Conservation (phyloP, 2,113 vertebrate species). For the Coptodon bakossiorum region DNA sequence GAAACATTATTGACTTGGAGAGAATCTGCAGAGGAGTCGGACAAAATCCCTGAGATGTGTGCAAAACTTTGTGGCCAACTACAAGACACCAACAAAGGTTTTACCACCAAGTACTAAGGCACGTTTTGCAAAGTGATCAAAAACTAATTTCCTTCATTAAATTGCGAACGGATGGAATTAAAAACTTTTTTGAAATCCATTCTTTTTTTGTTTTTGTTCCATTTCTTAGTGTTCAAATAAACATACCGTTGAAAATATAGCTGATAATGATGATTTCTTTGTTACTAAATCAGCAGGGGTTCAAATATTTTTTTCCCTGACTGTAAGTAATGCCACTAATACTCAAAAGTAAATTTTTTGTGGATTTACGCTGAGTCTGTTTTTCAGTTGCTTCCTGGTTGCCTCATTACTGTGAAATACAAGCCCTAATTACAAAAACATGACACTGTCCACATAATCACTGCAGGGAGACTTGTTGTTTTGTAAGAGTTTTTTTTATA, state of each 20-base stretch:
- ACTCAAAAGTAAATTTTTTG: not conserved
- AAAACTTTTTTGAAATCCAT: rapidly evolving
- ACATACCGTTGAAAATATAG: rapidly evolving
- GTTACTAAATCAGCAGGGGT: not conserved
- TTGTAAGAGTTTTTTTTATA: not conserved
- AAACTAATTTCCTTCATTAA: not conserved
- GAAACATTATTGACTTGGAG: not conserved
- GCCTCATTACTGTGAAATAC: not conserved
- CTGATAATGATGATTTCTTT: not conserved
- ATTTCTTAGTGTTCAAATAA: not conserved
- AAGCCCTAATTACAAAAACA: not conserved
- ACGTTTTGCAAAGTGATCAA: not conserved
- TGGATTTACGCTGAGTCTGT: not conserved
- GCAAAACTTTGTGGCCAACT: not conserved
- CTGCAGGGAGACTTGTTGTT: not conserved
- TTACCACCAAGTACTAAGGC: not conserved
- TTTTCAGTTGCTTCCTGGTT: not conserved
- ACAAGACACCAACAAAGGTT: not conserved
- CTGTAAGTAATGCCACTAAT: not conserved
- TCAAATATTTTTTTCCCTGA: not conserved
- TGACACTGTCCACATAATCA: not conserved
- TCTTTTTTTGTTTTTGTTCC: rapidly evolving
- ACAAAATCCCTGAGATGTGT: not conserved
- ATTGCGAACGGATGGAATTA: rapidly evolving
- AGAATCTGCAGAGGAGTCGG: not conserved